Evolutionary conservation across 2,888 invertebrate species (phyloP).

Genomic region (Neoitamus cyanurus): DNA sequence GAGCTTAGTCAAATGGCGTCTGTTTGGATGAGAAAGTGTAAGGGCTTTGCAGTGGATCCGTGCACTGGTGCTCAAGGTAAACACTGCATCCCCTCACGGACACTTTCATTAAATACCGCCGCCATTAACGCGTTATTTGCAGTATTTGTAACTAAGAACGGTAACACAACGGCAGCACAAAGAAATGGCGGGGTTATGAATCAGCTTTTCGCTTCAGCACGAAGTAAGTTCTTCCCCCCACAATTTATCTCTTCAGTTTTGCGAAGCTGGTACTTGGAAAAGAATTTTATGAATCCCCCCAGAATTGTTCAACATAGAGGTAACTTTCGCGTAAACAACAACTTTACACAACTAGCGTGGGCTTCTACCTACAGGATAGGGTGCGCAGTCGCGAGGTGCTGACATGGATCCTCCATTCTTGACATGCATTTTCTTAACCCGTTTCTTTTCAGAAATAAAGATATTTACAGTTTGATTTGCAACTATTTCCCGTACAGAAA

Average conservation of each 20-base stretch:
- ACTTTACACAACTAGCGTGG: slow-evolving; percentile 53
- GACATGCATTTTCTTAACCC: neutral
- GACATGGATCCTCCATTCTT: neutral
- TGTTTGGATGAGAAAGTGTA: slow-evolving; percentile 48
- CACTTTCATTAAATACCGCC: neutral
- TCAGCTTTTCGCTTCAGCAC: slow-evolving; percentile 39
- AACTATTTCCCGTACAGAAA: slow-evolving; percentile 50
- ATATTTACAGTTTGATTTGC: slow-evolving; percentile 51
- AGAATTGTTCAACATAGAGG: slow-evolving; percentile 24
- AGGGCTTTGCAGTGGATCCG: slow-evolving; percentile 45
- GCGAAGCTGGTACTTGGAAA: slow-evolving; percentile 54
- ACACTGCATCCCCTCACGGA: neutral
- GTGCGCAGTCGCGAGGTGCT: slow-evolving; percentile 53
- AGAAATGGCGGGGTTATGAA: neutral
- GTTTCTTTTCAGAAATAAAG: slow-evolving; percentile 36
- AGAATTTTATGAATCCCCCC: slow-evolving; percentile 49
- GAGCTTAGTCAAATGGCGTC: slow-evolving; percentile 52
- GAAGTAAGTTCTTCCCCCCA: slow-evolving; percentile 50
- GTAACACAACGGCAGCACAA: neutral
- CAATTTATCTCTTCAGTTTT: slow-evolving; percentile 48
- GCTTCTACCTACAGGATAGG: slow-evolving; percentile 49
- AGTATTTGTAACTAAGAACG: too few relatives aligned
- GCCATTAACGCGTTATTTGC: neutral
- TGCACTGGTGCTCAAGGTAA: slow-evolving; percentile 27
- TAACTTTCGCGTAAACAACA: slow-evolving; percentile 47